Evolutionary conservation across 2,113 vertebrate genomes (phyloP).

Genomic region (Aptenodytes patagonicus): DNA sequence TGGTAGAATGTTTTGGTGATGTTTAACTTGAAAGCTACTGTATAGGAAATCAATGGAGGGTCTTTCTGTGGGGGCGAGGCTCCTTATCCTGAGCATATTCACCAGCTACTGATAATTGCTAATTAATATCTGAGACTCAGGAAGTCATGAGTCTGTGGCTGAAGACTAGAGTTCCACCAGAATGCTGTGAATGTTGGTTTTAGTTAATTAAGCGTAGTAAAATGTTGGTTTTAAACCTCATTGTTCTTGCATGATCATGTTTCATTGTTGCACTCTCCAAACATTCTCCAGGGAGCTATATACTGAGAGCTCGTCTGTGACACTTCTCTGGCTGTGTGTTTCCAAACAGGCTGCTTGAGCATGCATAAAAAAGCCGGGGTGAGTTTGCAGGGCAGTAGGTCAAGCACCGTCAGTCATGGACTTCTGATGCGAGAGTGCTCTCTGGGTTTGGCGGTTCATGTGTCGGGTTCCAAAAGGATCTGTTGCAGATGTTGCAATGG

Average conservation of each 20-base stretch:
- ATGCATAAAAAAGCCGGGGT: not conserved
- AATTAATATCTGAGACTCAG: not conserved
- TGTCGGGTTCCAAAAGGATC: conserved; percentile 33
- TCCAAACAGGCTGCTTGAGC: not conserved
- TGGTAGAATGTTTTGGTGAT: not conserved
- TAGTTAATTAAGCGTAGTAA: conserved; percentile 19
- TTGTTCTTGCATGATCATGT: not conserved
- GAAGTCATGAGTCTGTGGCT: not conserved
- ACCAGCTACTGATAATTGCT: not conserved
- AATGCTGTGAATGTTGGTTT: not conserved
- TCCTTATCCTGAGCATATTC: not conserved
- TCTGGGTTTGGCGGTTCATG: not conserved
- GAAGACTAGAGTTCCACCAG: not conserved
- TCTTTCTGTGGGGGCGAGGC: not conserved
- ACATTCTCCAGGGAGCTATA: conserved; percentile 47
- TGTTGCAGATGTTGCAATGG: conserved; percentile 55
- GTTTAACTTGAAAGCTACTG: not conserved
- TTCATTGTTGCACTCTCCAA: conserved; percentile 5
- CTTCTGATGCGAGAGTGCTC: conserved; percentile 27
- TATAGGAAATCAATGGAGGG: not conserved
- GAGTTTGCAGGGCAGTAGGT: conserved; percentile 8
- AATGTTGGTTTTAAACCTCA: conserved; percentile 1
- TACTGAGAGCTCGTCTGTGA: conserved; percentile 44
- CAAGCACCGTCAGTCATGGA: not conserved
- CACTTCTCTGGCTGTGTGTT: conserved; percentile 10